Evolutionary conservation across 1,140 invertebrate species (phyloP).

Genomic region (Drosophila littoralis): DNA sequence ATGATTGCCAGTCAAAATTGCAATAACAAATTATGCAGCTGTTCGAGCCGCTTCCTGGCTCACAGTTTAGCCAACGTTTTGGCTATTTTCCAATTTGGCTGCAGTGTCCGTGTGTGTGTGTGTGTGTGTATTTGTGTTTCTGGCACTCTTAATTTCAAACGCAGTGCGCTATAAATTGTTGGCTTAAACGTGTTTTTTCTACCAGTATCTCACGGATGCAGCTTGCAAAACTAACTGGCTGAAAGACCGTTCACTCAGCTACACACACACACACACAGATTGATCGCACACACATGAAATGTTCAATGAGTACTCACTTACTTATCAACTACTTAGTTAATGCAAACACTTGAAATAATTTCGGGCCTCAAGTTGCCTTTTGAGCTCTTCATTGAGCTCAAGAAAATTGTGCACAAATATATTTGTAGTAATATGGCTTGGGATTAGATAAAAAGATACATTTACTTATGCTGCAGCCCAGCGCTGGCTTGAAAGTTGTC

Average conservation of each 20-base stretch:
- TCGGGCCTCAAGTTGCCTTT: neutral
- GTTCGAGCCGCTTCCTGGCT: constrained; percentile 60
- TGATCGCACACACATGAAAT: neutral
- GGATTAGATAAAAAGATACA: neutral
- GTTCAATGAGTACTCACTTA: constrained; percentile 56
- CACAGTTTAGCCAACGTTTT: constrained; percentile 52
- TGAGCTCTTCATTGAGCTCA: constrained; percentile 19
- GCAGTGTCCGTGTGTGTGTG: constrained; percentile 2
- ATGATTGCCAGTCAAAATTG: constrained; percentile 52
- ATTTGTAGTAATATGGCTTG: neutral
- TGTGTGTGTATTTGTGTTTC: constrained; percentile 37
- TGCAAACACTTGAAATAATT: constrained; percentile 18
- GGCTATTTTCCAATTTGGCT: constrained; percentile 59
- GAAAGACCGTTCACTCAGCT: constrained; percentile 46
- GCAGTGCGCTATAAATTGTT: constrained; percentile 39
- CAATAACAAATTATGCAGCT: constrained; percentile 50
- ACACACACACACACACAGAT: constrained; percentile 3
- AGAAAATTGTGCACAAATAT: neutral
- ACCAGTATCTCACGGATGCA: constrained; percentile 72
- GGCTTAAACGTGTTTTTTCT: constrained; percentile 67
- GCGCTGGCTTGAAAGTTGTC: constrained; percentile 37
- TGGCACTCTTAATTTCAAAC: constrained; percentile 69
- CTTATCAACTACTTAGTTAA: constrained; percentile 18
- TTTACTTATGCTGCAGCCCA: no score
- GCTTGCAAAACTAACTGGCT: constrained; percentile 70